A percentile compares a stretch with the other conserved stretches of the same genome.
phyloP scores from a whole-genome alignment of 2,113 vertebrate species.

The Malaclemys terrapin region DNA sequence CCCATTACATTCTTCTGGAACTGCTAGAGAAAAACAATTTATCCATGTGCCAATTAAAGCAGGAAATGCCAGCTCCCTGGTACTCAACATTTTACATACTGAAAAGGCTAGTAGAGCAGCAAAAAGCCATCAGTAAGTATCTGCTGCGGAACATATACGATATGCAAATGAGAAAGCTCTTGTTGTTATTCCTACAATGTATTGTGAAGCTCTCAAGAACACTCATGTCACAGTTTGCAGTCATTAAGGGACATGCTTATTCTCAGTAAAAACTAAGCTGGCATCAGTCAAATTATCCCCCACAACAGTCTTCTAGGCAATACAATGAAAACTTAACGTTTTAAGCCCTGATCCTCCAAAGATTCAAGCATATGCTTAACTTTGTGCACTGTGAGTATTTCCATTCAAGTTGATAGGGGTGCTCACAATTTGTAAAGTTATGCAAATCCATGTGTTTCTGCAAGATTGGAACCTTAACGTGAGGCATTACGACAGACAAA shows the following conservation, averaged over 20 bases:
- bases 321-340: not conserved
- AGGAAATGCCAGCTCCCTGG: conserved; percentile 6
- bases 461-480: not conserved
- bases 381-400: not conserved
- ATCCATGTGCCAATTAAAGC: conserved; percentile 31
- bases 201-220: conserved; percentile 26
- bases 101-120: conserved; percentile 45
- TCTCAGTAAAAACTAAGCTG: not conserved
- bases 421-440: not conserved
- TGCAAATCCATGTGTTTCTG: not conserved
- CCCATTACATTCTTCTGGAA: conserved; percentile 8
- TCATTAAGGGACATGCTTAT: conserved; percentile 7
- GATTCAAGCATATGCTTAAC: not conserved
- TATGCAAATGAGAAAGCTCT: conserved; percentile 38
- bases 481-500: not conserved
- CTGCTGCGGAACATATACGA: not conserved
- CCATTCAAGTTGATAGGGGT: not conserved
- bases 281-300: conserved; percentile 7
- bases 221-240: not conserved
- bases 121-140: conserved; percentile 36
- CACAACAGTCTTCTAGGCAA: conserved; percentile 7
- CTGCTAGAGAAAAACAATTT: conserved; percentile 10
- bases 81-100: conserved; percentile 24
- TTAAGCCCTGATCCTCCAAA: not conserved
- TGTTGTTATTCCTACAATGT: conserved; percentile 3